Evolutionary conservation across 2,888 invertebrate species (phyloP), one percentile per base, ranked within the genome.

Genomic region (Digitonthophagus gazella): DNA sequence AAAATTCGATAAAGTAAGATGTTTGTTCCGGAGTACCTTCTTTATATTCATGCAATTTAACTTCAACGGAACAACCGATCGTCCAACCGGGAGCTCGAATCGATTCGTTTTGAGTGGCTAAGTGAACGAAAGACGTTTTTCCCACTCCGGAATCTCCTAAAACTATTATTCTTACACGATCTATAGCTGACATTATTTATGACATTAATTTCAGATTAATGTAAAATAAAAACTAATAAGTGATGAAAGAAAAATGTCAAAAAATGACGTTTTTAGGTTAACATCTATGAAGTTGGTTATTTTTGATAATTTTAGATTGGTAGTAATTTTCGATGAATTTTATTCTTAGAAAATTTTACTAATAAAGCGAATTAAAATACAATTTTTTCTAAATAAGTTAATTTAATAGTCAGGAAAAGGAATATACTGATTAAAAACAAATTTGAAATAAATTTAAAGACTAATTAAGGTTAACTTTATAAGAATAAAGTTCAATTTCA

Each of bases 121-220:
- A 84, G 84, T 97, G 94, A 0, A 96, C 95, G 63, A 98, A 86
- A 0, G 97, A 97, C 2, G 97, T 95, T 86, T 99, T 99, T 15
- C 99, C 99, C 71, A 98, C 98, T 71, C 98, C 97, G 91, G 82
- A 78, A 83, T 97, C 97, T 65, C 97, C 97, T 71, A 97, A 89
- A 70, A 97, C 91, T 76, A 97, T 89, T 71, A 97, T 91, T 82
- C 95, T 92, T 15, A 95, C 95, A 86, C 94, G 93, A 83, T 95
- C 94, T 78, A 94, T 92, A 73, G 91, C 90, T 77, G 93, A 90
- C 93, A 93, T 44, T 44, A 44, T 44, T 44, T 6, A 44, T 44
- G 28, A 44, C 83, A 79, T 74, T 71, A 65, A 55, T 64, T 69
- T 57, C 20, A 14, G 55, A 55, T 20, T 20, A 18, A 15, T 55